A percentile compares a stretch with the other conserved stretches of the same genome.
Conservation (phyloP, 2,113 vertebrate genomes). For the Myotis davidii region DNA sequence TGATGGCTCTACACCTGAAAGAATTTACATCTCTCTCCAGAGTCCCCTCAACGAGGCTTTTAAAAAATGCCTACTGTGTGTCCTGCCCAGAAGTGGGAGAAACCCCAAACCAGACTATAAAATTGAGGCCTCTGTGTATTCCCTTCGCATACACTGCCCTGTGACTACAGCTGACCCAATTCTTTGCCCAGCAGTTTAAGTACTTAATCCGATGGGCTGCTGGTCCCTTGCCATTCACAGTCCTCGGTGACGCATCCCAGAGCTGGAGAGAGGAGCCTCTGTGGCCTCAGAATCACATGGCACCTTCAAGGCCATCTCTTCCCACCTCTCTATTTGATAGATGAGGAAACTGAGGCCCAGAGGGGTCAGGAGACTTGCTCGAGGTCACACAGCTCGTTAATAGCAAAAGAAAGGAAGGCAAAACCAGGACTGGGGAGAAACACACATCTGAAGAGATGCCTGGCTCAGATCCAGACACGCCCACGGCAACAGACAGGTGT, state of each 20-base stretch:
- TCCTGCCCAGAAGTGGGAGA: not conserved
- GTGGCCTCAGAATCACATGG: not conserved
- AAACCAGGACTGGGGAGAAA: not conserved
- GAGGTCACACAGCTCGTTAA: not conserved
- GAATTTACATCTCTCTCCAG: not conserved
- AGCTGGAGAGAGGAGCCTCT: not conserved
- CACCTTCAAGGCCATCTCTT: not conserved
- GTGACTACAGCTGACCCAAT: conserved; percentile 68
- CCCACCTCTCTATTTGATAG: not conserved
- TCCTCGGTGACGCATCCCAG: not conserved
- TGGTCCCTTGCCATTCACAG: conserved; percentile 3
- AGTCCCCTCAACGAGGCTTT: not conserved
- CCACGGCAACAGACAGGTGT: not conserved
- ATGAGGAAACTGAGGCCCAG: not conserved
- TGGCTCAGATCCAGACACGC: not conserved
- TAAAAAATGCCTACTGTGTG: not conserved
- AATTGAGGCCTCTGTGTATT: conserved; percentile 15
- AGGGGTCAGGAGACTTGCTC: not conserved
- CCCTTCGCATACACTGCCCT: not conserved
- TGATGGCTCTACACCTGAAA: not conserved
- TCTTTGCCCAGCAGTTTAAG: conserved; percentile 57
- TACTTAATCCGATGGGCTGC: conserved; percentile 51
- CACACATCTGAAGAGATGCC: not conserved
- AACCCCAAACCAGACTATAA: not conserved
- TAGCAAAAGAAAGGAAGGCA: not conserved